Percentiles rank a stretch among this genome's conserved stretches.
Evolutionary conservation across 2,113 vertebrate species (phyloP).

Genomic region (Sprattus sprattus): DNA sequence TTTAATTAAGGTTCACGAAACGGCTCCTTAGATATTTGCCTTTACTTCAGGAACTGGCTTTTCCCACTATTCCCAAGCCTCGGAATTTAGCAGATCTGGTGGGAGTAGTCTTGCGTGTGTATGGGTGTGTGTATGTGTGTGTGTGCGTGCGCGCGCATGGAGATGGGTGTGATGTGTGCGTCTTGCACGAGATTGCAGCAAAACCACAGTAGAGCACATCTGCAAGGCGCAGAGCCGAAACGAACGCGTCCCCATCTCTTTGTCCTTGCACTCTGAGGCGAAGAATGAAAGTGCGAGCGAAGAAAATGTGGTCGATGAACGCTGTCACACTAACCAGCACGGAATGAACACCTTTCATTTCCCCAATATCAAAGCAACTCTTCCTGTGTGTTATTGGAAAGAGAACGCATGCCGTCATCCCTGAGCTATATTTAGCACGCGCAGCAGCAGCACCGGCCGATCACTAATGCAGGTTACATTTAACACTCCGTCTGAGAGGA

Average conservation of each 20-base stretch:
- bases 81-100: not conserved
- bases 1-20: not conserved
- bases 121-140: not conserved
- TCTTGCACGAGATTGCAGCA: not conserved
- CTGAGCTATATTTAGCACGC: not conserved
- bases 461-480: not conserved
- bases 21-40: not conserved
- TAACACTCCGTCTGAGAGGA: slow-evolving; percentile 30
- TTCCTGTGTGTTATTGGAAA: not conserved
- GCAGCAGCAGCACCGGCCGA: no score
- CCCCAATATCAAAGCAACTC: not conserved
- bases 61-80: not conserved
- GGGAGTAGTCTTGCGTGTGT: not conserved
- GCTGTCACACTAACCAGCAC: not conserved
- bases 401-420: not conserved
- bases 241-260: not conserved
- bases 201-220: not conserved
- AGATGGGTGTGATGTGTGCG: not conserved
- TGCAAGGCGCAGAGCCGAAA: not conserved
- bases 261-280: not conserved
- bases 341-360: not conserved
- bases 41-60: not conserved
- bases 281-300: not conserved
- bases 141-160: not conserved
- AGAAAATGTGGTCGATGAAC: not conserved